A percentile compares a stretch with the other conserved stretches of the same genome.
Conservation (phyloP, 2,888 invertebrate genomes). For the Ophraella communa region DNA sequence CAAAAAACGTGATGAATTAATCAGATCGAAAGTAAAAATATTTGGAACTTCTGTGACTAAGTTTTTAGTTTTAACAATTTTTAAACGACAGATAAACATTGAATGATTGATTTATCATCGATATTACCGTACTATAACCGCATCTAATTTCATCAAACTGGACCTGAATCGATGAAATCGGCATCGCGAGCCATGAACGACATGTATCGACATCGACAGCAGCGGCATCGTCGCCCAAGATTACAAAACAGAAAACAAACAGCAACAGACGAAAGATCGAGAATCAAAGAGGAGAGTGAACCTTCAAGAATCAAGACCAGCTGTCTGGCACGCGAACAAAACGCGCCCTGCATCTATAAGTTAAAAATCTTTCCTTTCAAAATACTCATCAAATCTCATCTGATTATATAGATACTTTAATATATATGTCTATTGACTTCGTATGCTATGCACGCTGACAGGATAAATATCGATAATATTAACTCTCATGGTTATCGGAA, state of each 20-base stretch:
- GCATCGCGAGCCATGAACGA: conserved; percentile 18
- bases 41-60: too few species aligned
- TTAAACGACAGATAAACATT: neutral
- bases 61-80: neutral
- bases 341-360: conserved; percentile 39
- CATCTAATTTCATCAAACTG: conserved; percentile 19
- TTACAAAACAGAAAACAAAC: conserved; percentile 18
- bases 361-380: conserved; percentile 33
- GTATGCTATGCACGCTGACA: conserved; percentile 10
- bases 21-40: too few species aligned
- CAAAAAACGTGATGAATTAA: too few species aligned
- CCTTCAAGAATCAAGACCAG: conserved; percentile 32
- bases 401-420: conserved; percentile 15
- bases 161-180: conserved; percentile 26
- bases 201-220: conserved; percentile 11
- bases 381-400: conserved; percentile 28
- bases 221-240: conserved; percentile 16
- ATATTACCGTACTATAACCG: conserved; percentile 19
- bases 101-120: neutral
- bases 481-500: neutral
- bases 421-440: conserved; percentile 13
- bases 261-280: conserved; percentile 23
- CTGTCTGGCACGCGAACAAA: conserved; percentile 42
- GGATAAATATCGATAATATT: neutral
- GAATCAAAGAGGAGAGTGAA: conserved; percentile 20